Conservation (phyloP, 37 sponge, comb jelly and placozoan genomes). For the Oopsacas minuta region DNA sequence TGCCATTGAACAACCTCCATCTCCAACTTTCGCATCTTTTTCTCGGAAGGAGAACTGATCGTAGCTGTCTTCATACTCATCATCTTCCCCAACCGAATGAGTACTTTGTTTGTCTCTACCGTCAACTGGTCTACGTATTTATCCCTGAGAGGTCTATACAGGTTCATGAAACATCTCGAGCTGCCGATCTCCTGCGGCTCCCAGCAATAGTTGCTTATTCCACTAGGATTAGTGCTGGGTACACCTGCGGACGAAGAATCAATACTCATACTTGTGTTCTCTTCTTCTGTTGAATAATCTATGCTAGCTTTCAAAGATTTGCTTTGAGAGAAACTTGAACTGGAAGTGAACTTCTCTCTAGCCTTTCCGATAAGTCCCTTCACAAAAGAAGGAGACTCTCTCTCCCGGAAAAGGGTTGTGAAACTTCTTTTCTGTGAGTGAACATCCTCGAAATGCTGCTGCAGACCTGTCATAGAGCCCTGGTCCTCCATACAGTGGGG, state of each 20-base stretch:
- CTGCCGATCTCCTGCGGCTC: not conserved
- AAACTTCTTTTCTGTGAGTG: slow-evolving; percentile 29
- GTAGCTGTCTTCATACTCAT: not conserved
- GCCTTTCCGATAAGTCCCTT: not conserved
- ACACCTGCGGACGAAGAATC: not conserved
- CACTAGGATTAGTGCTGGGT: not conserved
- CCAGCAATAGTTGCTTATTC: not conserved
- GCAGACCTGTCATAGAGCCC: slow-evolving; percentile 40
- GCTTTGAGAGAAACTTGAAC: not conserved
- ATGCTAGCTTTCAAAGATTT: not conserved
- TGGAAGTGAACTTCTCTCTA: not conserved
- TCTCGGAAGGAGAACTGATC: not conserved
- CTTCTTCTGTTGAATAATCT: not conserved
- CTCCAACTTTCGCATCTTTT: slow-evolving; percentile 14
- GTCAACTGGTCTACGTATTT: not conserved
- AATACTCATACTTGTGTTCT: not conserved
- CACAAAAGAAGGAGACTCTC: not conserved
- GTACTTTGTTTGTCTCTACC: not conserved
- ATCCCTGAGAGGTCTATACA: not conserved
- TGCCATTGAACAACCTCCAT: not conserved
- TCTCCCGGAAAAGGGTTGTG: not conserved
- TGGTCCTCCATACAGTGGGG: slow-evolving; percentile 63
- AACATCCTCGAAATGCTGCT: slow-evolving; percentile 52
- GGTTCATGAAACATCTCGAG: not conserved
- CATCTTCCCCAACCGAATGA: not conserved